A percentile compares a stretch with the other conserved stretches of the same genome.
Conservation (phyloP, 2,113 vertebrate species). For the Rhadina sibilatrix region DNA sequence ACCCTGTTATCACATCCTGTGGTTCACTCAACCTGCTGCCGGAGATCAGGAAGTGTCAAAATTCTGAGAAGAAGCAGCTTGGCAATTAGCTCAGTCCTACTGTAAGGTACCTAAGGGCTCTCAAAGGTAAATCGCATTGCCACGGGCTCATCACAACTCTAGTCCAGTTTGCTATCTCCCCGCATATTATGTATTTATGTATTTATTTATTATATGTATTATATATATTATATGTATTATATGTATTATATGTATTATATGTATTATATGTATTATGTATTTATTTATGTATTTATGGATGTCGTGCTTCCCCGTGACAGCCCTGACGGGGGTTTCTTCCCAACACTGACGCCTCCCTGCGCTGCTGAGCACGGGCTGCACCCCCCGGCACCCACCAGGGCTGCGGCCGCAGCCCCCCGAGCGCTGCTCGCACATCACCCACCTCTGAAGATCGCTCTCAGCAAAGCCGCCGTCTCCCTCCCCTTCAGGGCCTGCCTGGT, state of each 20-base stretch:
- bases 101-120: background rate
- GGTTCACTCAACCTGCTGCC: background rate
- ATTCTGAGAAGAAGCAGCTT: background rate
- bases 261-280: too few relatives aligned
- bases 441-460: constrained; percentile 92
- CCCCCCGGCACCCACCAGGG: background rate
- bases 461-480: constrained; percentile 74
- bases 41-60: background rate
- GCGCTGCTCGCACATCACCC: background rate
- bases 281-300: accelerated
- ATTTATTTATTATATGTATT: too few relatives aligned
- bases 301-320: background rate
- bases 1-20: background rate
- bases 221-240: too few relatives aligned
- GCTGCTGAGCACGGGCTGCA: background rate
- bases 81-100: background rate
- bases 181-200: too few relatives aligned
- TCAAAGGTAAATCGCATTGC: background rate
- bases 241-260: too few relatives aligned
- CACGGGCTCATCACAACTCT: background rate
- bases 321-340: background rate
- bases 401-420: background rate
- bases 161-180: background rate
- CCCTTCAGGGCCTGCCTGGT: constrained; percentile 83
- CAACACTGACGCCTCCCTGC: accelerated